Evolutionary conservation across 2,797 vertebrate genomes (phyloP).

Genomic region (Triplophysa yarkandensis): DNA sequence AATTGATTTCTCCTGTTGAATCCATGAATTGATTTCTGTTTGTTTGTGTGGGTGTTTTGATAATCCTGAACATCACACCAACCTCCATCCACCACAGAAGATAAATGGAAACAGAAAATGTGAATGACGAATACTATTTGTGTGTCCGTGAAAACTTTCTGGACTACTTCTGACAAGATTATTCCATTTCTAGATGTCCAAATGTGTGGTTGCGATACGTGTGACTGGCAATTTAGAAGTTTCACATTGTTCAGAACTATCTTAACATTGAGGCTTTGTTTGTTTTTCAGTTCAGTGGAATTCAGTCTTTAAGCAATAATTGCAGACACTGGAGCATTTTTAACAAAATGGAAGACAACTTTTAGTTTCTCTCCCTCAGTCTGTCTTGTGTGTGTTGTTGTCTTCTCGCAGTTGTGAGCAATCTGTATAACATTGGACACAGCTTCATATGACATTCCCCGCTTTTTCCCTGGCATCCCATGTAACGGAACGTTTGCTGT

Average conservation of each 20-base stretch:
- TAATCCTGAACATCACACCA: constrained; percentile 24
- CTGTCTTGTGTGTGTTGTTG: not conserved
- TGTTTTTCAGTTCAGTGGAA: constrained; percentile 28
- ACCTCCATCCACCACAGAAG: not conserved
- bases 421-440: constrained; percentile 23
- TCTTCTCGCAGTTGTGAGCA: constrained; percentile 3
- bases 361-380: constrained; percentile 37
- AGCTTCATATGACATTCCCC: constrained; percentile 31
- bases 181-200: constrained; percentile 17
- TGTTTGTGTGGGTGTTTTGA: constrained; percentile 27
- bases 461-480: not conserved
- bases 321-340: constrained; percentile 26
- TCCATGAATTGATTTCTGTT: constrained; percentile 6
- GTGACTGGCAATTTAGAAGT: not conserved
- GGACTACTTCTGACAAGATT: not conserved
- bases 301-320: constrained; percentile 46
- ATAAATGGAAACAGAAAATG: not conserved
- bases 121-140: not conserved
- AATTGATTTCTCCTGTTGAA: constrained; percentile 31
- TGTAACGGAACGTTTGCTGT: constrained; percentile 38
- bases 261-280: not conserved
- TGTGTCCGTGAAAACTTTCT: not conserved
- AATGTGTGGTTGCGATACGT: constrained; percentile 18
- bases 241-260: constrained; percentile 21
- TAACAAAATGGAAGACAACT: constrained; percentile 20